Evolutionary conservation across 2,888 invertebrate species (phyloP), one percentile per base, ranked within the genome.

Genomic region (Augiades crinisus): DNA sequence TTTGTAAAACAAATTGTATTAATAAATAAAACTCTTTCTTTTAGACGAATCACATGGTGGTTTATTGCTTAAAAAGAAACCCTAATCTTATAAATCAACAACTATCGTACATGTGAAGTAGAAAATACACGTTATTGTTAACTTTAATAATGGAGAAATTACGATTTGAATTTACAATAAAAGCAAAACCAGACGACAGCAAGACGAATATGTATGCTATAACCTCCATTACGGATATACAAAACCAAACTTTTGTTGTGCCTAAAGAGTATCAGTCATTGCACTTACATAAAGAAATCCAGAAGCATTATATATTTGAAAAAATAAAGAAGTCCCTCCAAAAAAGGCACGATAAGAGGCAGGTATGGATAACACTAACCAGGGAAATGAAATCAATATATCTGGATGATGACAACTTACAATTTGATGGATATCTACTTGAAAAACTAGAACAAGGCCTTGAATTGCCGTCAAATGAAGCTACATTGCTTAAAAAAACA

Each of bases 91-190:
- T 31, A 31, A 31, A 31, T 31, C 31, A 10, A 31, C 13, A 22
- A 22, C 7, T 22, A 3, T 5, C 6, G 6, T 22, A 22, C 22
- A 22, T 22, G 22, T 22, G 22, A 22, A 22, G 6, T 6, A 22
- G 6, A 5, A 22, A 22, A 22, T 5, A 22, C 6, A 31, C 27
- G 10, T 27, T 27, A 7, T 10, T 94, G 94, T 10, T 10, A 31
- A 31, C 13, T 6, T 31, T 10, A 3, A 31, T 6, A 31, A 31
- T 31, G 31, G 31, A 31, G 31, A 31, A 31, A 31, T 31, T 31
- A 31, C 6, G 21, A 21, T 44, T 44, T 44, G 44, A 44, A 13
- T 44, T 44, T n/a, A 7, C 4, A 1, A 31, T 44, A 13, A 44
- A 44, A 33, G 31, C 44, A 8, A 13, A 8, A 22, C 22, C 22